phyloP scores from a whole-genome alignment of 2,113 vertebrate genomes.

The Macheiramphus alcinus region DNA sequence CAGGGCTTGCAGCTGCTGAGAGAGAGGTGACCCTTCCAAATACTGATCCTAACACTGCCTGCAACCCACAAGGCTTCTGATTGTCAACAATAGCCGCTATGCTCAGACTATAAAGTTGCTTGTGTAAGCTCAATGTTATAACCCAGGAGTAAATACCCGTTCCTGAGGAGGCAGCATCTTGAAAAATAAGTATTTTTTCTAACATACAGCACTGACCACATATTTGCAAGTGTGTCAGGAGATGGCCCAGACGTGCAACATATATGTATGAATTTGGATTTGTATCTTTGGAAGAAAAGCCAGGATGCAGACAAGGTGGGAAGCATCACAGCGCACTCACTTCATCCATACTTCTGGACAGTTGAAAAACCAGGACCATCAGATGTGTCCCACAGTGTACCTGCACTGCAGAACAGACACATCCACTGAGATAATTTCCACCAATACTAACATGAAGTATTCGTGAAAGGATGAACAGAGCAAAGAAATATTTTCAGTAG shows the following conservation, averaged over 20 bases:
- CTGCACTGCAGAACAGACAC: background rate
- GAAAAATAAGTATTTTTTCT: background rate
- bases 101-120: background rate
- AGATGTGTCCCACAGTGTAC: rapidly evolving
- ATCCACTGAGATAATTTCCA: background rate
- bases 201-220: background rate
- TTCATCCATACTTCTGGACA: background rate
- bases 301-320: background rate
- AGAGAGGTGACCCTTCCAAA: background rate
- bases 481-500: background rate
- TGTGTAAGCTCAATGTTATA: background rate
- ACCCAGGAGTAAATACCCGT: background rate
- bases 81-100: rapidly evolving
- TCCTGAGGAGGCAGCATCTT: background rate
- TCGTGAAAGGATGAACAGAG: background rate
- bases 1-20: background rate
- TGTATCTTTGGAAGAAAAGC: background rate
- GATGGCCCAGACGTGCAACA: background rate
- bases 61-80: rapidly evolving
- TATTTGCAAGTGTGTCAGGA: background rate
- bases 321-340: background rate
- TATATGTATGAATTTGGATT: background rate
- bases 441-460: rapidly evolving
- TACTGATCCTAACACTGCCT: too few species aligned
- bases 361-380: rapidly evolving